Conservation (phyloP, 2,113 vertebrate genomes). For the Myrmecobius fasciatus region DNA sequence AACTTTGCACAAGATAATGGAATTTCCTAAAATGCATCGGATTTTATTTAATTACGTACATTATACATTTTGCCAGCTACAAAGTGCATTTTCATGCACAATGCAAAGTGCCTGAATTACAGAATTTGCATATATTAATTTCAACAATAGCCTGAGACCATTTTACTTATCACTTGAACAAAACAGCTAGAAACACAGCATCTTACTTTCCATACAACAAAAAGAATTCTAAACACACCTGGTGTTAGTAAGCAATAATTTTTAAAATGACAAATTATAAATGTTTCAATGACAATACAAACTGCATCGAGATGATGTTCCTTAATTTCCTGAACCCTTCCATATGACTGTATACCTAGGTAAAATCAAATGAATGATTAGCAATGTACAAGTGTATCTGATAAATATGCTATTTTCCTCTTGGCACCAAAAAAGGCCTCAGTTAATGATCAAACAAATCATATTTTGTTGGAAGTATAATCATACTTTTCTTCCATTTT, state of each 20-base stretch:
- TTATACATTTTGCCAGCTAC: not conserved
- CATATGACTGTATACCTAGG: not conserved
- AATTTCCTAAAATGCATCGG: not conserved
- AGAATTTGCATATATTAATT: constrained; percentile 39
- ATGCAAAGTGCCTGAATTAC: not conserved
- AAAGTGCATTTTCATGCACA: not conserved
- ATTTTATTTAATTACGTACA: not conserved
- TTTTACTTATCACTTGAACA: not conserved
- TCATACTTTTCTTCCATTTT: not conserved
- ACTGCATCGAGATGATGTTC: not conserved
- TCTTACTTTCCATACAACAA: not conserved
- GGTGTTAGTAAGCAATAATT: not conserved
- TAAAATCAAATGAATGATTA: constrained; percentile 3
- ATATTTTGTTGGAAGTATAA: constrained; percentile 48
- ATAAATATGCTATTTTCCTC: not conserved
- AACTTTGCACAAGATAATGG: not conserved
- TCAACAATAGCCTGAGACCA: constrained; percentile 45
- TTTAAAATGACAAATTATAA: not conserved
- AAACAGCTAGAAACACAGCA: constrained; percentile 11
- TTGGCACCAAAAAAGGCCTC: not conserved
- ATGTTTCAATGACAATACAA: not conserved
- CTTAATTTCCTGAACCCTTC: not conserved
- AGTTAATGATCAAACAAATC: constrained; percentile 59
- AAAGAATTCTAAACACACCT: not conserved
- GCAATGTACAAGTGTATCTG: not conserved